A percentile compares a stretch with the other conserved stretches of the same genome.
phyloP scores from a whole-genome alignment of 2,888 invertebrate genomes.

The Nasonia oneida region DNA sequence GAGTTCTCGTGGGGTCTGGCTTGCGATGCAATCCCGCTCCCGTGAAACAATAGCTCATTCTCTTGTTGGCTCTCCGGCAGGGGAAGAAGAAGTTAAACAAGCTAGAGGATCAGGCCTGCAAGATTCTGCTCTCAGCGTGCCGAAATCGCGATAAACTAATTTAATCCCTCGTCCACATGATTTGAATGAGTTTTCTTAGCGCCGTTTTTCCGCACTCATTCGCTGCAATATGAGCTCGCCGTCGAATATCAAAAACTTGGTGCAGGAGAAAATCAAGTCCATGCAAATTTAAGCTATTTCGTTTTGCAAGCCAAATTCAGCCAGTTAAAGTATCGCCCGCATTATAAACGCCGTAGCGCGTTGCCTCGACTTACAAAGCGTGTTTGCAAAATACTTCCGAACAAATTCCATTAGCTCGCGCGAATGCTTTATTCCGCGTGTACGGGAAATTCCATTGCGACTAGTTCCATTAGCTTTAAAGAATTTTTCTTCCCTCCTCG shows the following conservation, averaged over 20 bases:
- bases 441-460: slow-evolving; percentile 36
- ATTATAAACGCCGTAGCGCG: slow-evolving; percentile 22
- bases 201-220: neutral
- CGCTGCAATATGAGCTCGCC: neutral
- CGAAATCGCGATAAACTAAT: slow-evolving; percentile 58
- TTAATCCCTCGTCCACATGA: slow-evolving; percentile 52
- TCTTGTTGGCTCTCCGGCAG: slow-evolving; percentile 42
- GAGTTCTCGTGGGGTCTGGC: slow-evolving; percentile 45
- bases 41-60: slow-evolving; percentile 60
- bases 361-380: slow-evolving; percentile 33
- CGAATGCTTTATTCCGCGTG: slow-evolving; percentile 47
- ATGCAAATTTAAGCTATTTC: slow-evolving; percentile 21
- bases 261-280: neutral
- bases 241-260: neutral
- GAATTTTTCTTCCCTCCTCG: slow-evolving; percentile 42
- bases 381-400: slow-evolving; percentile 46
- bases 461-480: slow-evolving; percentile 50
- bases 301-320: slow-evolving; percentile 36
- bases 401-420: slow-evolving; percentile 55
- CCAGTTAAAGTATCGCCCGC: neutral
- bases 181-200: neutral
- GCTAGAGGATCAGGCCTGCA: neutral
- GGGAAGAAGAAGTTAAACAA: neutral
- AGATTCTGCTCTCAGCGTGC: slow-evolving; percentile 16
- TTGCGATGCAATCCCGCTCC: slow-evolving; percentile 41